Evolutionary conservation across 2,888 invertebrate genomes (phyloP).

Genomic region (Drosophila nr. fundita): DNA sequence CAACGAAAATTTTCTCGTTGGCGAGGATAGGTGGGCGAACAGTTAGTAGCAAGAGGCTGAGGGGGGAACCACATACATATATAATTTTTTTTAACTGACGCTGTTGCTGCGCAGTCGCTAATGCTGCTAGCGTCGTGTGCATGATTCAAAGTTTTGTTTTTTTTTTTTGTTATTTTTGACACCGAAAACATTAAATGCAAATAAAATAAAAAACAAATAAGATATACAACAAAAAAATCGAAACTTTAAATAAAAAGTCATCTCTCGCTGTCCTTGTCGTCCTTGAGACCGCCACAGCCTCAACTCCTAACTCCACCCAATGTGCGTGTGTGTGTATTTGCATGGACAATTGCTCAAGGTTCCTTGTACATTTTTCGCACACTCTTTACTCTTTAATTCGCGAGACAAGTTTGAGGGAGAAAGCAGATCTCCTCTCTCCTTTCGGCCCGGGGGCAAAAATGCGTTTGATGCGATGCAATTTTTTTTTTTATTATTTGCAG

Average conservation of each 20-base stretch:
- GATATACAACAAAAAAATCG: not conserved
- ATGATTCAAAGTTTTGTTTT: conserved; percentile 39
- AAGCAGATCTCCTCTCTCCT: not conserved
- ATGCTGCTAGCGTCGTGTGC: conserved; percentile 53
- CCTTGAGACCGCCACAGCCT: conserved; percentile 43
- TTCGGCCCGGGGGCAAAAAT: conserved; percentile 9
- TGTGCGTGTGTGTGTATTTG: conserved; percentile 28
- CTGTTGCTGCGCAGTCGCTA: conserved; percentile 76
- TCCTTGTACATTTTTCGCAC: conserved; percentile 9
- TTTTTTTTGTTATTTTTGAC: conserved; percentile 8
- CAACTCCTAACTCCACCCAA: conserved; percentile 49
- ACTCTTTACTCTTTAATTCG: conserved; percentile 4
- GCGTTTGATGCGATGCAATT: conserved; percentile 37
- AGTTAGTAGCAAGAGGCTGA: conserved; percentile 16
- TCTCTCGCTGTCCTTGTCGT: conserved; percentile 18
- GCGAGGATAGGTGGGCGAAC: conserved; percentile 23
- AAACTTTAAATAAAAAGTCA: not conserved
- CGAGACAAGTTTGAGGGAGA: conserved; percentile 16
- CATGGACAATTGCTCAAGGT: conserved; percentile 55
- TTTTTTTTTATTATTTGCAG: conserved; percentile 4
- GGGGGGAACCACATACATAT: not conserved
- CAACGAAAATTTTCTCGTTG: conserved; percentile 69
- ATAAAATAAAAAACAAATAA: conserved; percentile 3
- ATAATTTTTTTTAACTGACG: conserved; percentile 48
- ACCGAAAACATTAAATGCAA: conserved; percentile 11